These are phyloP conservation scores for Reticulitermes lucifugus DNA, from an alignment of 2,888 invertebrate species.

Conservation along the genomic window DNA sequence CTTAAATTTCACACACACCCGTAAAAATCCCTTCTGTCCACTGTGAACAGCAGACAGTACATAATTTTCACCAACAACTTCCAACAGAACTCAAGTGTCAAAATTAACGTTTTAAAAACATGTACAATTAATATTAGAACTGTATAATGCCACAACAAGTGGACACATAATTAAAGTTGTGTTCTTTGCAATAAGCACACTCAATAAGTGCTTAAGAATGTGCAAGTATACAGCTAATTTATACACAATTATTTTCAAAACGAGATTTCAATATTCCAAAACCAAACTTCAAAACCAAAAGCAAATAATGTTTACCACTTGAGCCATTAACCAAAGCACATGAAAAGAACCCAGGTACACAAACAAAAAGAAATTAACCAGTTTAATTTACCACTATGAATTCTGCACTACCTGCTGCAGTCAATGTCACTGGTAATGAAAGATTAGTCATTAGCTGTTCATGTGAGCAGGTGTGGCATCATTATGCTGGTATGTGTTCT, in stretches of 20 bases:
- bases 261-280: not conserved
- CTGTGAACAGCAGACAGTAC: not conserved
- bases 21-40: not conserved
- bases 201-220: too few species aligned
- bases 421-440: too few species aligned
- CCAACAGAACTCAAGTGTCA: not conserved
- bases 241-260: not conserved
- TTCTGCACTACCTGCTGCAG: too few species aligned
- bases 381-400: too few species aligned
- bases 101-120: not conserved
- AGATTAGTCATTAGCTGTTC: too few species aligned
- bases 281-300: not conserved
- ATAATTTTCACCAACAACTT: not conserved
- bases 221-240: not conserved
- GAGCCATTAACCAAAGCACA: too few species aligned
- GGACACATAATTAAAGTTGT: not conserved
- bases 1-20: not conserved
- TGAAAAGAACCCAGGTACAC: too few species aligned
- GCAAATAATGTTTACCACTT: too few species aligned
- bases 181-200: not conserved
- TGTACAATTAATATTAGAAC: conserved; percentile 1
- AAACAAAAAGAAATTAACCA: too few species aligned
- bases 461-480: too few species aligned
- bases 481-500: too few species aligned
- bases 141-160: not conserved